Evolutionary conservation across 1,140 invertebrate genomes (phyloP), one percentile per base, ranked within the genome.

Genomic region (Bombus haemorrhoidalis): DNA sequence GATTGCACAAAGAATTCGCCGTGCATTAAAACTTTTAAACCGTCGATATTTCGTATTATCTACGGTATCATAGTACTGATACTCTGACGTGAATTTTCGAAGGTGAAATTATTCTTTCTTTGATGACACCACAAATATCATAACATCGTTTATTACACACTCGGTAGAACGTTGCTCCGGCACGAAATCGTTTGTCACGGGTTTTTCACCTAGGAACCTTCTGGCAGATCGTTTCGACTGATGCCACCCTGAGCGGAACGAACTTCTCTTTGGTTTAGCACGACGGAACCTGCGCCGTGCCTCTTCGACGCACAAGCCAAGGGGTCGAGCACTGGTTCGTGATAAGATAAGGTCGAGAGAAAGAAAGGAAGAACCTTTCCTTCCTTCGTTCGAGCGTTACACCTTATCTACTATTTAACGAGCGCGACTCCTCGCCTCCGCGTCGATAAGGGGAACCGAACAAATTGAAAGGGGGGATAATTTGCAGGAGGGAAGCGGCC

Each of bases 401-500:
- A 77, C 76, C 68, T 83, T 90, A 85, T 90, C 90, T 84, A 72
- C 81, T 83, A 80, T 87, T 90, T 91, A 90, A 90, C 89, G 87
- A 89, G 84, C 75, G 32, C 66, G 78, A 80, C 15, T 68, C 13
- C 77, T 34, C 77, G 66, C 75, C 25, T 59, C 18, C n/a, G 25
- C 41, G 18, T n/a, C 69, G 87, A 89, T 86, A 86, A 90, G 82
- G 59, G 73, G 62, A 53, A 57, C 57, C 77, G 81, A 78, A 86
- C 89, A 90, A 92, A 91, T 92, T 91, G 90, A 91, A 90, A 87
- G 79, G 72, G 69, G 69, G 84, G 82, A 88, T 90, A 88, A 87
- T 87, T 87, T 86, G 84, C 84, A 37, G 83, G 71, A 86, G 81
- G 57, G 32, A 57, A 71, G 41, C 74, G 68, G 64, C 32, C 84